A percentile compares a stretch with the other conserved stretches of the same genome.
Conservation (phyloP, 2,888 invertebrate species). For the Busseola fusca region DNA sequence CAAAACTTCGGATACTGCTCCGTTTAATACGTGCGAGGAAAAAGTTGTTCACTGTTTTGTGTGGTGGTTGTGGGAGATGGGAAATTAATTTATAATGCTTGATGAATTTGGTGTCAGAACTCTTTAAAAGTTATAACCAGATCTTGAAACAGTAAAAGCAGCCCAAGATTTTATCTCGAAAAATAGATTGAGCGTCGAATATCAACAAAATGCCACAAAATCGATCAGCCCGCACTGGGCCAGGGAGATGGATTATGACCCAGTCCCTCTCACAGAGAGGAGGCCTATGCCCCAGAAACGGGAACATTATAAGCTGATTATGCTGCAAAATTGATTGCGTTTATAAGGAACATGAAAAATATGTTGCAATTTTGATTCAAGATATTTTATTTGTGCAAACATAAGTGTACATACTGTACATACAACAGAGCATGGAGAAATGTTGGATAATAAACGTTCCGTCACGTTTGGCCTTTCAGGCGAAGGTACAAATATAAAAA, state of each 20-base stretch:
- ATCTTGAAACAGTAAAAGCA: background rate
- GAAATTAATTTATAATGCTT: constrained; percentile 29
- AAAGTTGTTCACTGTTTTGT: constrained; percentile 42
- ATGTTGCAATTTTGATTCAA: too few relatives aligned
- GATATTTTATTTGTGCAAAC: too few relatives aligned
- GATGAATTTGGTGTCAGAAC: constrained; percentile 6
- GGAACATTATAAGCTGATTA: too few relatives aligned
- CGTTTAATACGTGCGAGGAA: constrained; percentile 48
- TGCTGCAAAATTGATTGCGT: background rate
- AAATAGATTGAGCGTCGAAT: background rate
- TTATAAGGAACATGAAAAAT: background rate
- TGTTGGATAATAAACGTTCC: too few relatives aligned
- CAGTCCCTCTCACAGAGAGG: too few relatives aligned
- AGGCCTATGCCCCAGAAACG: too few relatives aligned
- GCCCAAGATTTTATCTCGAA: background rate
- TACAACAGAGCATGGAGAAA: too few relatives aligned
- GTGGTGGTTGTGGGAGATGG: constrained; percentile 23
- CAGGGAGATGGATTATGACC: too few relatives aligned
- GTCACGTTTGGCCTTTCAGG: too few relatives aligned
- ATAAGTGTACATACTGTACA: too few relatives aligned
- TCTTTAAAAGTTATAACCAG: background rate
- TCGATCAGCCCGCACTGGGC: too few relatives aligned
- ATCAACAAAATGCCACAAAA: background rate
- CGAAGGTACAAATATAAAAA: too few relatives aligned
- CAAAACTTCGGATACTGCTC: constrained; percentile 57